phyloP scores from a whole-genome alignment of 2,113 vertebrate species.

The Laticauda laticaudata region DNA sequence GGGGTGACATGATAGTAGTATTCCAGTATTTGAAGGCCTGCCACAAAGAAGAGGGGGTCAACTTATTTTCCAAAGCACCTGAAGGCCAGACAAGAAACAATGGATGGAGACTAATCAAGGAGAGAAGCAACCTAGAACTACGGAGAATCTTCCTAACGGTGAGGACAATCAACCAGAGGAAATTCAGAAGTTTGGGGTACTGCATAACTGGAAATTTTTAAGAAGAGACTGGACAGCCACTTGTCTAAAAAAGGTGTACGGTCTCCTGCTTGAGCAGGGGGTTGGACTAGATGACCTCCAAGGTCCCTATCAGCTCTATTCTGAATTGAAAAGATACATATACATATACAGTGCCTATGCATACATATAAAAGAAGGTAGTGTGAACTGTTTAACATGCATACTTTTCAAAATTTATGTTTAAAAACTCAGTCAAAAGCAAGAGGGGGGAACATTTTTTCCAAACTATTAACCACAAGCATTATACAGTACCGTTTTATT shows the following conservation, averaged over 20 bases:
- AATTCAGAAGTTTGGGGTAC: background rate
- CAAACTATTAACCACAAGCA: background rate
- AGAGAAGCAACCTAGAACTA: background rate
- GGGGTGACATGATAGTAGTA: too few species aligned
- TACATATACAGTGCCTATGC: too few species aligned
- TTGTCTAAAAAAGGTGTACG: background rate
- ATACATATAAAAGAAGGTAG: background rate
- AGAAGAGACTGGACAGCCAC: background rate
- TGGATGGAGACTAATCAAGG: background rate
- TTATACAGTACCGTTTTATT: background rate
- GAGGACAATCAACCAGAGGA: background rate
- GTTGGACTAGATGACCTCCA: too few species aligned
- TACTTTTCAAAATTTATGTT: background rate
- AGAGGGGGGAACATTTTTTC: background rate
- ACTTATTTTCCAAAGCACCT: background rate
- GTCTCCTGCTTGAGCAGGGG: too few species aligned
- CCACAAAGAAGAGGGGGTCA: background rate
- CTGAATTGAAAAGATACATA: background rate
- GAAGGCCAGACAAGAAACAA: background rate
- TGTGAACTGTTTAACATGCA: background rate
- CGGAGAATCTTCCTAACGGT: background rate
- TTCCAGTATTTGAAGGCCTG: too few species aligned
- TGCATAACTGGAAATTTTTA: background rate
- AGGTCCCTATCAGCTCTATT: too few species aligned
- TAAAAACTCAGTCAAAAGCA: conserved; percentile 11